Evolutionary conservation across 2,797 vertebrate species (phyloP), one percentile per base, ranked within the genome.

Genomic region (Periophthalmus magnuspinnatus): DNA sequence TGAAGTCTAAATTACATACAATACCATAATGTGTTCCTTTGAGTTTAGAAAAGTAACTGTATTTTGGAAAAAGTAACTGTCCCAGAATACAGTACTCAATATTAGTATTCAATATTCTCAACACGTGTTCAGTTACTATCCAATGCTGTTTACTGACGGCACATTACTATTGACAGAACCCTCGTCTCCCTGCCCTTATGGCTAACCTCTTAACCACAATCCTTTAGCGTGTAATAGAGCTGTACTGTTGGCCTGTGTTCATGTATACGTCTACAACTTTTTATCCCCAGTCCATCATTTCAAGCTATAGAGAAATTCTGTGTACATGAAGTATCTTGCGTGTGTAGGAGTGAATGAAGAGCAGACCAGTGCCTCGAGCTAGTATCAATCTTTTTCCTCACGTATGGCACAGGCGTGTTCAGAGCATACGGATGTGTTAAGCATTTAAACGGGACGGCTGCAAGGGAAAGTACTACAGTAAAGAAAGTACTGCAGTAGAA

Each of bases 401-500:
- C 13, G 50, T 68, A 72, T 74, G 38, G 65, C 70, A 75, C 68
- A 74, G 83, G 69, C 69, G 71, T 67, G 77, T 85, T 79, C 85
- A 68, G 68, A 16, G 76, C 84, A 84, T 87, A 84, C 63, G 78
- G 78, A 87, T 84, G 71, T 69, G 63, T 48, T 64, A 65, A 81
- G 78, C 73, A 66, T 72, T 76, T 84, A 77, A 80, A 73, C 76
- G 64, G 0, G 84, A 84, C 76, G 77, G 70, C 58, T 80, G 78
- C 58, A 28, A 21, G 79, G 16, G 67, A 38, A 22, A 21, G 10
- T 22, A 9, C 10, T 22, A 21, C 21, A 11, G n/a, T 22, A 4
- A 22, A 5, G 10, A 54, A 22, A 11, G 21, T 54, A n/a, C 28
- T 28, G 28, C 11, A 36, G n/a, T 17, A 59, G 11, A 16, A 57